Percentiles rank a stretch among this genome's conserved stretches.
phyloP scores from a whole-genome alignment of 2,113 vertebrate genomes.

The Larimichthys polyactis region DNA sequence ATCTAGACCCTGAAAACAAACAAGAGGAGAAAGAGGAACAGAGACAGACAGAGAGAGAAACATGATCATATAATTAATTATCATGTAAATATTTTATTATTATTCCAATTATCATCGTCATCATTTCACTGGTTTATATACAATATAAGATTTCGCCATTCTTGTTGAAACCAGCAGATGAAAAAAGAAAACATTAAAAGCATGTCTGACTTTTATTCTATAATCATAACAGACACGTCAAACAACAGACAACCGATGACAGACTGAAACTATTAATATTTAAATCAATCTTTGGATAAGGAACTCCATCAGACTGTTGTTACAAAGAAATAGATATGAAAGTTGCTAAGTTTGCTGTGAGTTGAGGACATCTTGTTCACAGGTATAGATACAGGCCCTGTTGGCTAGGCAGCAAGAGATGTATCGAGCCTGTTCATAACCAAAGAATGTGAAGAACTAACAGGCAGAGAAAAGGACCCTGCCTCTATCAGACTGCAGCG shows the following conservation, averaged over 20 bases:
- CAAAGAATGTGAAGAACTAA: not conserved
- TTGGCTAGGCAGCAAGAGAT: not conserved
- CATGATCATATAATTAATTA: no score
- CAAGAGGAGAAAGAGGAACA: not conserved
- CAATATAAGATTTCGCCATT: not conserved
- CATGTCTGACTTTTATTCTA: not conserved
- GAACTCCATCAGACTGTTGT: not conserved
- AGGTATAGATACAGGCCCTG: not conserved
- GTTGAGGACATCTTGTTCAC: not conserved
- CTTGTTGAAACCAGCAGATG: no score
- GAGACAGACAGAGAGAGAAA: not conserved
- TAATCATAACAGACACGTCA: not conserved
- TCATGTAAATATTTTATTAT: not conserved
- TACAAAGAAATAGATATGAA: not conserved
- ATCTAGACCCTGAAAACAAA: slow-evolving; percentile 88
- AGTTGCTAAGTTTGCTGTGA: not conserved
- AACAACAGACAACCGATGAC: not conserved
- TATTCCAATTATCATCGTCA: not conserved
- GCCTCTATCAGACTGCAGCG: not conserved
- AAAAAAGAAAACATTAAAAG: not conserved
- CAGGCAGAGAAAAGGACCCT: not conserved
- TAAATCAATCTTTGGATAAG: no score
- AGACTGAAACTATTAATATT: no score
- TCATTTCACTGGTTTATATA: not conserved
- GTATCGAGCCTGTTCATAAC: not conserved